Base-by-base conservation (phyloP, 2,113 vertebrate species). In the Bufo gargarizans region DNA sequence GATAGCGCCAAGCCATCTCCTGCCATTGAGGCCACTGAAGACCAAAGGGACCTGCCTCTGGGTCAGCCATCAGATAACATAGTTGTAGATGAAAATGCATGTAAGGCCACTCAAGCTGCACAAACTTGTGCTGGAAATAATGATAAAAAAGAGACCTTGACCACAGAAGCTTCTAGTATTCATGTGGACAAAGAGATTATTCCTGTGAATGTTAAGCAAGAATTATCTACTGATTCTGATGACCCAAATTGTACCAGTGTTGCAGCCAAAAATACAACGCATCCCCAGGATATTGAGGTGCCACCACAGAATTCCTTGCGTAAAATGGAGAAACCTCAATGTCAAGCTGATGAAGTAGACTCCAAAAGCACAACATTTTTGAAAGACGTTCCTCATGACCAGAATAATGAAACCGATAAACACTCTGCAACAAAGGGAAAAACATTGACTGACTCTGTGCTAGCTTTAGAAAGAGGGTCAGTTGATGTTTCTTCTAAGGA, bases 271-370 rank as follows among this genome's bases (percentile, higher is more conserved):
- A 65, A 71, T 17, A 22, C 7, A 4, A 20, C 45, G 22, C 13
- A 17, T 83, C 45, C 61, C 22, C 61, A 69, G 49, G 47, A 67
- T 33, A 14, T 13, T 76, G 33, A 1, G 13, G 49, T 33, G 63
- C 7, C 63, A 19, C 7, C 63, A 19, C 61, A 50, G 6, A 69
- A 79, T 80, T 47, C 33, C 14, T 43, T 59, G 43, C 43, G 16
- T 20, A 33, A 45, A 17, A 12, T 67, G 2, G 61, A 16, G 9
- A 53, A n/a, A 74, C n/a, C 7, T 16, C 56, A 61, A 16, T 1
- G 45, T 11, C 87, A 53, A 61, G 45, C 80, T 67, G 69, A 76
- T 76, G 65, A 76, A 82, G 53, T 47, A 19, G 67, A 82, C 45
- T 82, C 20, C 17, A 56, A 20, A 58, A 74, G 50, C 17, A 33